These are phyloP conservation scores for Pelagia noctiluca DNA, from an alignment of 30 jellyfish, hydroid and myxozoan genomes.

Conservation along the genomic window DNA sequence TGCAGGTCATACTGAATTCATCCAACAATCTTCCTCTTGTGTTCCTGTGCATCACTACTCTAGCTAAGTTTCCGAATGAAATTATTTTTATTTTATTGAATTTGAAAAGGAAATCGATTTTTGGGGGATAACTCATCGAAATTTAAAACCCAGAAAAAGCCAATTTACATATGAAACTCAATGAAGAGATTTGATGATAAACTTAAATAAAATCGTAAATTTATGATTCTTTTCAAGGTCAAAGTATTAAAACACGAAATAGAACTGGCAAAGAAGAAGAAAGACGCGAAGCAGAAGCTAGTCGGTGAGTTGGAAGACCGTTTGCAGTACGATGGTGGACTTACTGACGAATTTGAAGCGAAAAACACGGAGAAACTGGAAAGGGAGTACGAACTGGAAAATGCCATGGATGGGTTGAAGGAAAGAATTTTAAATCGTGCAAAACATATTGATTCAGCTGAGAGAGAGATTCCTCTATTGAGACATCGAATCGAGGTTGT, in stretches of 20 bases:
- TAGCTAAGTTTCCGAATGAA: no score
- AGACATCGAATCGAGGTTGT: slow-evolving; percentile 23
- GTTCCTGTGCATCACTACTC: no score
- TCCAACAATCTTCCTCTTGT: no score
- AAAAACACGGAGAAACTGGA: neutral
- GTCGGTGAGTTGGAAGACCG: slow-evolving; percentile 14
- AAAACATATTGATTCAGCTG: slow-evolving; percentile 27
- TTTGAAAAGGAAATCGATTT: no score
- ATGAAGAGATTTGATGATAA: no score
- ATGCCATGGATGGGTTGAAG: slow-evolving; percentile 25
- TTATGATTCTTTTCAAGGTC: no score
- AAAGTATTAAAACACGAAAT: slow-evolving; percentile 28
- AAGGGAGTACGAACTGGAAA: slow-evolving; percentile 38
- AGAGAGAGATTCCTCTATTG: slow-evolving; percentile 44
- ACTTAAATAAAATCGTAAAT: no score
- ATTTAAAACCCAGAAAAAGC: no score
- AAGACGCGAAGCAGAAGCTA: neutral
- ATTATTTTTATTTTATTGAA: no score
- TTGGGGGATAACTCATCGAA: no score
- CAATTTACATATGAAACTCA: no score
- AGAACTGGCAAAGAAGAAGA: neutral
- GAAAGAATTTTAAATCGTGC: slow-evolving; percentile 13
- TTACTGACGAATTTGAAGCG: neutral
- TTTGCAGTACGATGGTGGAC: slow-evolving; percentile 4
- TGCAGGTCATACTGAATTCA: no score